Conservation (phyloP, 2,888 invertebrate genomes). For the Hermaeophaga mercurialis region DNA sequence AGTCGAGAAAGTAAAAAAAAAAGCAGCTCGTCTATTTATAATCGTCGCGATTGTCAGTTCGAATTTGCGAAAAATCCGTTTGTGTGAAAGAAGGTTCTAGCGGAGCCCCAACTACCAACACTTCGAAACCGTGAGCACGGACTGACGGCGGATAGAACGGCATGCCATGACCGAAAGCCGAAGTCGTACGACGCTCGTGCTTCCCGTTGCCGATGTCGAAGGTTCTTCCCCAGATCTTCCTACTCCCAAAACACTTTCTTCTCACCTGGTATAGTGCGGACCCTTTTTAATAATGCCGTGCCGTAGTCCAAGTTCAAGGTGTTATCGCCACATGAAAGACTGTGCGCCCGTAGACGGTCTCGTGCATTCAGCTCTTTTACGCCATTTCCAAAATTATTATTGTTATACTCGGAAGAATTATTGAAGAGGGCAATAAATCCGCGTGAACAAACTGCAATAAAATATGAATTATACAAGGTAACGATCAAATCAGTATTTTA, state of each 20-base stretch:
- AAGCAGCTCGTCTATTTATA: slow-evolving; percentile 36
- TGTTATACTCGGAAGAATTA: too few species aligned
- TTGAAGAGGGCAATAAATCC: too few species aligned
- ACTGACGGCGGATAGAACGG: slow-evolving; percentile 50
- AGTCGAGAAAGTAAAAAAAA: slow-evolving; percentile 39
- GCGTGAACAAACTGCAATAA: too few species aligned
- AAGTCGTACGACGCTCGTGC: slow-evolving; percentile 41
- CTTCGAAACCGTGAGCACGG: slow-evolving; percentile 43
- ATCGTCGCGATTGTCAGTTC: slow-evolving; percentile 31
- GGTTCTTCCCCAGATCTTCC: slow-evolving; percentile 23
- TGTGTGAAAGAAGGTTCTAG: slow-evolving; percentile 33
- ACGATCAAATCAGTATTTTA: too few species aligned
- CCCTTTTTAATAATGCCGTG: slow-evolving; percentile 15
- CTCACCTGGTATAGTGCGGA: slow-evolving; percentile 14
- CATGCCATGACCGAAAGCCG: slow-evolving; percentile 51
- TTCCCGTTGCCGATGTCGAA: slow-evolving; percentile 22
- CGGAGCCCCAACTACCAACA: slow-evolving; percentile 29
- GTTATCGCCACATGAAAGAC: slow-evolving; percentile 12
- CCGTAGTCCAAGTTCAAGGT: slow-evolving; percentile 13
- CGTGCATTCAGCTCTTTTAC: too few species aligned
- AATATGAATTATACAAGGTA: too few species aligned
- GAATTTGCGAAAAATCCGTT: slow-evolving; percentile 37
- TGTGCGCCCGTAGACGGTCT: slow-evolving; percentile 4
- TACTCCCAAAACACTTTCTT: slow-evolving; percentile 14
- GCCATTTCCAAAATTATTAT: too few species aligned